A percentile compares a stretch with the other conserved stretches of the same genome.
phyloP scores from a whole-genome alignment of 2,113 vertebrate genomes.

The Etia nguti region DNA sequence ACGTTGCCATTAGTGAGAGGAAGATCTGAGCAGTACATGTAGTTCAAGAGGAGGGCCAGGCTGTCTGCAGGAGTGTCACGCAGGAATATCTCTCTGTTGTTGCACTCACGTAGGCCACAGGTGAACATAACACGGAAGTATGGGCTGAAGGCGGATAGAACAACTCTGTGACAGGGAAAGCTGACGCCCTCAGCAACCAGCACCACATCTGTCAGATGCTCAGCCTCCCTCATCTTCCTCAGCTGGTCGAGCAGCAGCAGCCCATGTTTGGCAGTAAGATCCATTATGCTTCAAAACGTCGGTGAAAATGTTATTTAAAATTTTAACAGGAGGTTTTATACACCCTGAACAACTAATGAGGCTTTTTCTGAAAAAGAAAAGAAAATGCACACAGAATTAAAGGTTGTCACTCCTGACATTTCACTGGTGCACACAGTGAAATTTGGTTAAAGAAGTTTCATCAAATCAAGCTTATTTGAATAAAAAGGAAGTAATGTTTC shows the following conservation, averaged over 20 bases:
- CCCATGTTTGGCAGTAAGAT: constrained; percentile 76
- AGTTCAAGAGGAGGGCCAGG: constrained; percentile 79
- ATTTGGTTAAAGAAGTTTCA: background rate
- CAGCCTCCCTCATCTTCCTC: constrained; percentile 80
- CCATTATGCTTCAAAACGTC: constrained; percentile 67
- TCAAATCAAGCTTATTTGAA: background rate
- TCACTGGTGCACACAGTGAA: background rate
- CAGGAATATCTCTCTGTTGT: constrained; percentile 79
- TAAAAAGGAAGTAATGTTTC: background rate
- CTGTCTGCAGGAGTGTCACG: constrained; percentile 83
- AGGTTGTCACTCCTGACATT: background rate
- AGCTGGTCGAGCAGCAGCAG: constrained; percentile 79
- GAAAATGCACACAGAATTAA: background rate
- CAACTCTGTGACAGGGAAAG: constrained; percentile 89
- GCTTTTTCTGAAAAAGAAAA: constrained; percentile 28
- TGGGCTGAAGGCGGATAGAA: constrained; percentile 91
- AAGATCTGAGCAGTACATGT: constrained; percentile 86
- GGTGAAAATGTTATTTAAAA: background rate
- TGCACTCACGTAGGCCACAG: constrained; percentile 87
- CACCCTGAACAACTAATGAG: background rate
- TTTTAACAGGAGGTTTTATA: background rate
- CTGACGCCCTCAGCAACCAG: constrained; percentile 85
- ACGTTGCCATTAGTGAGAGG: constrained; percentile 80
- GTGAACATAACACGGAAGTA: constrained; percentile 97
- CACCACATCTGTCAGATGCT: constrained; percentile 86